Base-by-base conservation (phyloP, 2,797 vertebrate genomes). In the Rhabdomys pumilio region DNA sequence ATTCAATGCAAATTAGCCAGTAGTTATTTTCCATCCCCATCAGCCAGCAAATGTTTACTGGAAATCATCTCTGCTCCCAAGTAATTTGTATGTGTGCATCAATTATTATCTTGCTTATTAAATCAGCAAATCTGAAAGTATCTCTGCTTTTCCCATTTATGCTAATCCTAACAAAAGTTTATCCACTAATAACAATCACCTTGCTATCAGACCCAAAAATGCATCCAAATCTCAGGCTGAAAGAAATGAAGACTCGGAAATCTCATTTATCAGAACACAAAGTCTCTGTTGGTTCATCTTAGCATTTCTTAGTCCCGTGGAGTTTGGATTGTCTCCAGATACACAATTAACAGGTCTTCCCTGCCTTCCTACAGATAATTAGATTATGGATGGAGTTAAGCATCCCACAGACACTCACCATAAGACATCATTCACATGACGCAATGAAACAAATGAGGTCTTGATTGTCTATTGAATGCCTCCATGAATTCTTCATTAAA, bases 321-420 rank as follows among this genome's bases (percentile, higher is more conserved):
- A 95, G 86, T 79, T 76, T 94, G 72, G 41, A 95, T 83, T 90
- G 91, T 92, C 61, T 95, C 93, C 85, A 95, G 76, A 69, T 82
- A 90, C 29, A 95, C 75, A 95, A 82, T 90, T 95, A 83, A 80
- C 22, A 92, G 38, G 29, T 83, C 34, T 90, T 67, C 57, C 90
- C 57, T 90, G 95, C 53, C 41, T 83, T 83, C 24, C 57, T 67
- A 69, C 50, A 90, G 22, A 87, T 75, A 94, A 95, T 61, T 93
- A 82, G 91, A 93, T 88, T 94, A 57, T 50, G 89, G 81, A 87
- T 92, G 31, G 69, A 96, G 57, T 69, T 61, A 76, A 76, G 44
- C 50, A 75, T 96, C 63, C 61, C 22, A 84, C 38, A 90, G 72
- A 82, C 50, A 85, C 69, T 92, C 55, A 44, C 67, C 67, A 57